Base-by-base conservation (phyloP, 2,797 vertebrate species). In the Scleropages formosus region DNA sequence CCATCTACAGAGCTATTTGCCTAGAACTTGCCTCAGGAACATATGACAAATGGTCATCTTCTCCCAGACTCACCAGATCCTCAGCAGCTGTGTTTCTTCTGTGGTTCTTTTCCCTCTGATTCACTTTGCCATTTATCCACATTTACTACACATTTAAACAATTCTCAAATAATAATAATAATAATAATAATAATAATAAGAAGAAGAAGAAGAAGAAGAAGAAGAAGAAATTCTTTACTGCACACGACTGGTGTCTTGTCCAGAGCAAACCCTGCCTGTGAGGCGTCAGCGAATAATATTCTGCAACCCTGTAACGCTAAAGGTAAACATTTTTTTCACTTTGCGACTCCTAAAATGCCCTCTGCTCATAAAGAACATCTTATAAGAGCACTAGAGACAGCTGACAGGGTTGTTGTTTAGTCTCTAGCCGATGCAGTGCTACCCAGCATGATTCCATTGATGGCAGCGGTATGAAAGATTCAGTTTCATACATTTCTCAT, bases 21-120 rank as follows among this genome's bases (percentile, higher is more conserved):
- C 90, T 85, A 94, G 91, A 89, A 91, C 88, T 81, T 88, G 86
- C 90, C 90, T 90, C 83, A 90, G 85, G 92, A 94, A 93, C 90
- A 91, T 93, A 89, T 84, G 90, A 94, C 94, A 95, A 93, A 88
- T 89, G 86, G 66, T 78, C 84, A 24, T 89, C 88, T 94, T 93
- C 93, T 93, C 90, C 79, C 87, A 90, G 88, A 86, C 91, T 91
- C 64, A 74, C 87, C 75, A 82, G 80, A 84, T 83, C 86, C 83
- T 89, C 78, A 85, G 91, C 93, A 91, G 31, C 31, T 39, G 2
- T n/a, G 31, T 39, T 39, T 39, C 89, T 86, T 85, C 84, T 72
- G 88, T 92, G 91, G 92, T 92, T 89, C 90, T 87, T 93, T 94
- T 31, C 31, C 27, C n/a, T 39, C 60, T 13, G 1, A 10, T 56